phyloP scores from a whole-genome alignment of 1,140 invertebrate genomes.

The Portunus trituberculatus region DNA sequence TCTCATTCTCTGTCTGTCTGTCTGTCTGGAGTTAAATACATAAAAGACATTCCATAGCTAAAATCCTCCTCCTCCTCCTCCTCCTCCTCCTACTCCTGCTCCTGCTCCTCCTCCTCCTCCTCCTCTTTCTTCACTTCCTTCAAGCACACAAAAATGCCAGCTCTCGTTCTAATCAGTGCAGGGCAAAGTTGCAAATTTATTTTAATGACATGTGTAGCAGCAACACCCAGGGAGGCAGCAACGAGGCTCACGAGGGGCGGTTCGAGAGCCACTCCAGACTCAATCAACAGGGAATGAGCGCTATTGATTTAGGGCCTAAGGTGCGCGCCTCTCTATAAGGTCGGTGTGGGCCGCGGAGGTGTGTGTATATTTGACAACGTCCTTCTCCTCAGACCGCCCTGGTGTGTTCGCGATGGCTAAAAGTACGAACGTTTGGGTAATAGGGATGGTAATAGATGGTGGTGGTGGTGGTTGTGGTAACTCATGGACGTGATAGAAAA shows the following conservation, averaged over 20 bases:
- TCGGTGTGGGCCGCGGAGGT: neutral
- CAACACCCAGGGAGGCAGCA: neutral
- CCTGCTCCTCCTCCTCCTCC: neutral
- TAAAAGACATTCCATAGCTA: too few species aligned
- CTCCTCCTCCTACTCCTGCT: slow-evolving; percentile 4
- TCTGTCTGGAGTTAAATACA: neutral
- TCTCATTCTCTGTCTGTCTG: neutral
- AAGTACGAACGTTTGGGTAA: too few species aligned
- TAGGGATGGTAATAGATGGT: too few species aligned
- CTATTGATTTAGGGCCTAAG: slow-evolving; percentile 50
- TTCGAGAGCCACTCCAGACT: slow-evolving; percentile 35
- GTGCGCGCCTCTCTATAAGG: slow-evolving; percentile 23
- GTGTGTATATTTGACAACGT: slow-evolving; percentile 46
- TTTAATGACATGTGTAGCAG: slow-evolving; percentile 39
- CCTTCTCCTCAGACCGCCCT: neutral
- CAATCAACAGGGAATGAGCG: slow-evolving; percentile 60
- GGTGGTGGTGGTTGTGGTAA: too few species aligned
- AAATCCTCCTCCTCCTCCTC: slow-evolving; percentile 27
- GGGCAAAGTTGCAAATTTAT: slow-evolving; percentile 41
- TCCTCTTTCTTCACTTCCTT: neutral
- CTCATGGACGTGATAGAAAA: too few species aligned
- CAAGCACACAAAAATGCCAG: neutral
- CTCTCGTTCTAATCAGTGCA: slow-evolving; percentile 18
- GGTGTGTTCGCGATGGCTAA: neutral
- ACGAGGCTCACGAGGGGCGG: neutral